Base-by-base conservation (phyloP, 1,140 invertebrate species). In the Cephus cinctus region DNA sequence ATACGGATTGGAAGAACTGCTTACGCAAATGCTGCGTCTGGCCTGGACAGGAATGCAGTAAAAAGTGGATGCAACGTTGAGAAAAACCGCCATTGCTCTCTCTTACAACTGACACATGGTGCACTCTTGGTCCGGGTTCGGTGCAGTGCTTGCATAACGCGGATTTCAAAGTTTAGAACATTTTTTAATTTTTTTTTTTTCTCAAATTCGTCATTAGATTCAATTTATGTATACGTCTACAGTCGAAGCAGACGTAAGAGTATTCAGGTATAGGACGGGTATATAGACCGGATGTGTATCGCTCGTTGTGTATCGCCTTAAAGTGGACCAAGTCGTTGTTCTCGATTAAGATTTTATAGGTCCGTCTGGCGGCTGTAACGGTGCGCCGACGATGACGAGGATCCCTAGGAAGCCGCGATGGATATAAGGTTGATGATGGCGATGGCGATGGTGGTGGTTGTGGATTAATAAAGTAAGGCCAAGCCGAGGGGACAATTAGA, bases 381-480 rank as follows among this genome's bases (percentile, higher is more conserved):
- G n/a, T 4, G 3, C 35, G 35, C 14, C 35, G 11, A 15, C 35
- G 35, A 19, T n/a, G 35, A 19, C 35, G 15, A 38, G 35, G 16
- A 20, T 21, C 20, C 27, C 41, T 9, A 20, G 18, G 27, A 43
- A 31, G 34, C 34, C 27, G 41, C 27, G 27, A 3, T 21, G 18
- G 19, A 25, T 25, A 12, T 12, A 4, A 40, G 6, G 56, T 55
- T 21, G 52, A 61, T 52, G 48, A 54, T 51, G 52, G 58, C 53
- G 54, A 44, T 43, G 50, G 55, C 59, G 59, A 62, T 56, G 54
- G 54, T 64, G 57, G 60, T 52, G 52, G 56, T 56, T 14, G 48
- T 66, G 61, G 68, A 76, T 75, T 76, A 75, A 73, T 75, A 68
- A 71, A 73, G 69, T 63, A 74, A 76, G 69, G 63, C 65, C 67